Percentiles rank a stretch among this genome's conserved stretches.
Conservation (phyloP, 2,888 invertebrate species). For the Malachius bipustulatus region DNA sequence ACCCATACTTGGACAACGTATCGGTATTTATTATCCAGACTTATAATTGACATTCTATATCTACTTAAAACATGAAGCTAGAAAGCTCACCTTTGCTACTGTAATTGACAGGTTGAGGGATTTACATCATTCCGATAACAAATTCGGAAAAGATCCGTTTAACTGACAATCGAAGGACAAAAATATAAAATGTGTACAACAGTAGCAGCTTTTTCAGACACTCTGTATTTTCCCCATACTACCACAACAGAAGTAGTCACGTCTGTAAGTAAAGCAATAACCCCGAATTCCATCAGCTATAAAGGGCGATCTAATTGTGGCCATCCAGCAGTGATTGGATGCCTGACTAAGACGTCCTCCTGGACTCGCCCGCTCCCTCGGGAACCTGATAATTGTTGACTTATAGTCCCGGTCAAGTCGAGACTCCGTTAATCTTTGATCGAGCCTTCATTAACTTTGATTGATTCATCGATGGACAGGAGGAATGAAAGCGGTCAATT, state of each 20-base stretch:
- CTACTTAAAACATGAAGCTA: no score
- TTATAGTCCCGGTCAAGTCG: conserved; percentile 30
- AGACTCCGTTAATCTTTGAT: conserved; percentile 25
- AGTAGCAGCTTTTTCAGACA: no score
- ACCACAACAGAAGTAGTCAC: conserved; percentile 12
- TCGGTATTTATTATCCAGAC: no score
- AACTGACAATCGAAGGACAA: no score
- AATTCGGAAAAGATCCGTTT: no score
- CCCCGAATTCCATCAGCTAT: conserved; percentile 34
- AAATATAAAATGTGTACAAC: no score
- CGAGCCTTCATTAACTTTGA: conserved; percentile 24
- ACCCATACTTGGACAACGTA: no score
- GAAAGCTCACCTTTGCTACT: no score
- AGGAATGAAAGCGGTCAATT: background rate
- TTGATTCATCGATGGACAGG: conserved; percentile 12
- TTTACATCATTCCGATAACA: no score
- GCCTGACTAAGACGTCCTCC: conserved; percentile 32
- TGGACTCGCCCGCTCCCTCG: conserved; percentile 22
- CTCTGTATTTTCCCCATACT: no score
- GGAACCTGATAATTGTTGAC: conserved; percentile 36
- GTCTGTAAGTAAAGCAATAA: conserved; percentile 24
- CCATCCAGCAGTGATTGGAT: conserved; percentile 33
- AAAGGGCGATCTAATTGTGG: conserved; percentile 36
- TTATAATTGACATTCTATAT: no score
- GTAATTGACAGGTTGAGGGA: no score